Percentiles rank a stretch among this genome's conserved stretches.
Evolutionary conservation across 2,797 vertebrate genomes (phyloP).

Genomic region (Tapera naevia): DNA sequence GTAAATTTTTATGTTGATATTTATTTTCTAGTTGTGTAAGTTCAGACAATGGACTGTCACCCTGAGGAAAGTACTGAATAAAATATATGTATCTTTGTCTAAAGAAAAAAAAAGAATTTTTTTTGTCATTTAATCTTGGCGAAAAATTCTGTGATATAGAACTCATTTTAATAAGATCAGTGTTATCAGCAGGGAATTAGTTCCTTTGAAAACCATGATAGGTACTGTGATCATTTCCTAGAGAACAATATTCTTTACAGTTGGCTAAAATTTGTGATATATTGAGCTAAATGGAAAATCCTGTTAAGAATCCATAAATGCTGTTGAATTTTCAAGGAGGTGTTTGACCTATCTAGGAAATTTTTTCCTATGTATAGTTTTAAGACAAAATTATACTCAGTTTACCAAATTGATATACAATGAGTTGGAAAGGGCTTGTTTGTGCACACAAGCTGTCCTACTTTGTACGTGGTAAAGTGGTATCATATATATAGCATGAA

Average conservation of each 20-base stretch:
- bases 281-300: neutral
- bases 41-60: neutral
- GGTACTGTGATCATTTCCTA: neutral
- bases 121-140: neutral
- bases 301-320: neutral
- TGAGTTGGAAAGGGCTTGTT: neutral
- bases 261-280: neutral
- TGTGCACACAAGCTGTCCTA: neutral
- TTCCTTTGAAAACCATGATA: neutral
- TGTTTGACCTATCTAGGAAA: neutral
- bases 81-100: neutral
- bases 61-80: neutral
- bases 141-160: neutral
- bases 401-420: neutral
- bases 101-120: neutral
- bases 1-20: neutral
- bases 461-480: accelerated
- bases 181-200: neutral
- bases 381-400: neutral
- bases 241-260: neutral
- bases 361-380: neutral
- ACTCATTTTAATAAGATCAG: neutral
- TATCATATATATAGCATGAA: neutral
- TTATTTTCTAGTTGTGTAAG: neutral
- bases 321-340: neutral